Percentiles rank a stretch among this genome's conserved stretches.
These are phyloP conservation scores for Dasysyrphus tricinctus DNA, from an alignment of 2,888 invertebrate genomes.

Conservation along the genomic window DNA sequence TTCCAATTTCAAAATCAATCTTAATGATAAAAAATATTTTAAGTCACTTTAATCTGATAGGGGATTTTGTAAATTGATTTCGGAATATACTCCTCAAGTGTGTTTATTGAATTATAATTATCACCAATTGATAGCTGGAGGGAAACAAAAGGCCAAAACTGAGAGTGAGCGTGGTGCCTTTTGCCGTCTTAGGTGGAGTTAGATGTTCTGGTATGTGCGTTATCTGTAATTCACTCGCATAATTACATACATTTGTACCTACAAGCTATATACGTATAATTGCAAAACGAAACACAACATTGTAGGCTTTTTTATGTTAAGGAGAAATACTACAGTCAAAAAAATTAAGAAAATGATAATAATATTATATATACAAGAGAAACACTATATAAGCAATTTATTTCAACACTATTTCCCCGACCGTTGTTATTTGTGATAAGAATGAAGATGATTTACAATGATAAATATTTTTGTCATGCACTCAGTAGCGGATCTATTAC, in stretches of 20 bases:
- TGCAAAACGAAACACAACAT: too few relatives aligned
- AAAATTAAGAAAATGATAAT: too few relatives aligned
- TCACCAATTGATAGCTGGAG: slow-evolving; percentile 22
- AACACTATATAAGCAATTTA: too few relatives aligned
- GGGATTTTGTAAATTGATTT: slow-evolving; percentile 52
- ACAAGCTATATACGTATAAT: background rate
- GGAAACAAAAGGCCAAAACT: background rate
- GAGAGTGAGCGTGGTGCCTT: too few relatives aligned
- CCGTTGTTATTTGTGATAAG: too few relatives aligned
- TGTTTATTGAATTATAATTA: slow-evolving; percentile 47
- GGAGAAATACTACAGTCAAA: background rate
- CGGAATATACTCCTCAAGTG: slow-evolving; percentile 41
- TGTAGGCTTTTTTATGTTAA: background rate
- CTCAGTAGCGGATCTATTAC: too few relatives aligned
- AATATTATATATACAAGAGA: too few relatives aligned
- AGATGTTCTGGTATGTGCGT: background rate
- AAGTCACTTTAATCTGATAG: slow-evolving; percentile 51
- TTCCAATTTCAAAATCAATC: slow-evolving; percentile 60
- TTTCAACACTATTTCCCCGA: too few relatives aligned
- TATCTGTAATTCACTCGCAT: background rate
- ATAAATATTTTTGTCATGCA: too few relatives aligned
- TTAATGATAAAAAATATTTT: slow-evolving; percentile 32
- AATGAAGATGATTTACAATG: too few relatives aligned
- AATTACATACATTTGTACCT: background rate
- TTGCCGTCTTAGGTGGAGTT: slow-evolving; percentile 1